These are phyloP conservation scores for Rhodeus uyekii DNA, from an alignment of 2,797 vertebrate species.

Conservation along the genomic window DNA sequence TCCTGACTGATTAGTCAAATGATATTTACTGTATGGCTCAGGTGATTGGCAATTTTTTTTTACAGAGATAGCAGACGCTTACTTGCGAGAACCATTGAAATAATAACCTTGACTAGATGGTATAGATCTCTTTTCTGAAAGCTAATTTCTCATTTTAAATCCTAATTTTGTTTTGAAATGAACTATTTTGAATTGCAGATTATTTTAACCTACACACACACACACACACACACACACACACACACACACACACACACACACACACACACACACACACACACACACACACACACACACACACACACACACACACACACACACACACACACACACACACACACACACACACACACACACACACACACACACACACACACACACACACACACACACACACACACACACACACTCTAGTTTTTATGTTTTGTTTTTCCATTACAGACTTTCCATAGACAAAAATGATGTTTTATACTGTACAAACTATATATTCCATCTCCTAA, in stretches of 20 bases:
- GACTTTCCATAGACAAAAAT: background rate
- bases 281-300: too few species aligned
- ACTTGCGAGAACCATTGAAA: background rate
- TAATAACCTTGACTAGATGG: background rate
- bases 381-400: too few species aligned
- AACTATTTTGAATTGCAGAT: background rate
- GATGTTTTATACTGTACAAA: background rate
- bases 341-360: too few species aligned
- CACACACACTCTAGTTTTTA: too few species aligned
- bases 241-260: too few species aligned
- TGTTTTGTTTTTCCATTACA: background rate
- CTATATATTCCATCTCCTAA: background rate
- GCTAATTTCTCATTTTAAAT: background rate
- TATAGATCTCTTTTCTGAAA: background rate
- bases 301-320: too few species aligned
- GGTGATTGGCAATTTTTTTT: background rate
- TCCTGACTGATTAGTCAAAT: background rate
- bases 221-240: too few species aligned
- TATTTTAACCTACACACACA: too few species aligned
- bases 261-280: too few species aligned
- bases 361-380: too few species aligned
- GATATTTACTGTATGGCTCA: background rate
- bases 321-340: too few species aligned
- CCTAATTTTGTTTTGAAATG: background rate
- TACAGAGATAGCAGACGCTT: background rate